Evolutionary conservation across 2,888 invertebrate species (phyloP), one percentile per base, ranked within the genome.

Genomic region (Heliconius charithonia): DNA sequence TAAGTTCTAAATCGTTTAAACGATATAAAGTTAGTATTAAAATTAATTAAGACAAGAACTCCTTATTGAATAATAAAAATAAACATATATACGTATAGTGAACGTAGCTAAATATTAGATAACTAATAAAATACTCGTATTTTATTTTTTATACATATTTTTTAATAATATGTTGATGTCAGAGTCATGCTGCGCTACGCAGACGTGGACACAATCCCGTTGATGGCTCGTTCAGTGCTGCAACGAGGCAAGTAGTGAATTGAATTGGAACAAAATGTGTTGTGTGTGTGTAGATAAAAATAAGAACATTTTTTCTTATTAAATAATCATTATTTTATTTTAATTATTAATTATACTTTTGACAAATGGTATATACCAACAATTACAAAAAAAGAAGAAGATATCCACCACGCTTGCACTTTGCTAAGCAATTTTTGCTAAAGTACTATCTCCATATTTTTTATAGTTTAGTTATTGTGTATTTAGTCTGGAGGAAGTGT

Each of bases 181-280:
- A n/a, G 72, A 56, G 37, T 32, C 65, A 82, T 83, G 78, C 79
- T 80, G 79, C 72, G 85, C 84, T 84, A 83, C 76, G 83, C 79
- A 83, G 79, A 83, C 76, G 82, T 85, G 81, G 86, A 86, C 87
- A 92, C 92, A 93, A 93, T 93, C 91, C 90, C 89, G 84, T 85
- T 89, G 89, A 93, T 92, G 92, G 93, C 92, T 93, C 91, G 92
- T 92, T 93, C 93, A 89, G 86, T 88, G 90, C 90, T 92, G 92
- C 92, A 91, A 91, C 91, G 93, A 93, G 89, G 90, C 92, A 91
- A 90, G 90, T 85, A 89, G 87, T 91, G 92, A 92, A 93, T 93
- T 93, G 92, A 93, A 93, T 94, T 93, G 92, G 90, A 92, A 93
- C 91, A 90, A 94, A 94, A 93, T 93, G 92, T 92, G 89, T 92